Evolutionary conservation across 2,888 invertebrate genomes (phyloP).

Genomic region (Hypomecis punctinalis): DNA sequence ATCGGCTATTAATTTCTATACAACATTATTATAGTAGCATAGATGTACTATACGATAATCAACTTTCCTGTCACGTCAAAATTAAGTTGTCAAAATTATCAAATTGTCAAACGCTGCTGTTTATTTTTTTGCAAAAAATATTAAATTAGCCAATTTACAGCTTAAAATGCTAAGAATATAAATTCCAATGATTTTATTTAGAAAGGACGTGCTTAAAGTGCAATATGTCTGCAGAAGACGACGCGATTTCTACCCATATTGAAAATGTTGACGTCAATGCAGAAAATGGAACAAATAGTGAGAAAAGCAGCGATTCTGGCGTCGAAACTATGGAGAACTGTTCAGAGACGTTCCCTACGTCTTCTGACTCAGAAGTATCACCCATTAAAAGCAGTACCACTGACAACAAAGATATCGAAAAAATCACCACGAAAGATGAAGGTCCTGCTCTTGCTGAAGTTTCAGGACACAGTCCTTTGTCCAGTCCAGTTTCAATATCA

Average conservation of each 20-base stretch:
- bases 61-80: neutral
- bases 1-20: too few relatives aligned
- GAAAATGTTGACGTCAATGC: slow-evolving; percentile 65
- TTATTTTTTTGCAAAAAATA: slow-evolving; percentile 62
- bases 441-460: slow-evolving; percentile 12
- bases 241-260: slow-evolving; percentile 57
- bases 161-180: slow-evolving; percentile 42
- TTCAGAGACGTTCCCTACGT: slow-evolving; percentile 50
- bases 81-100: neutral
- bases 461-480: slow-evolving; percentile 44
- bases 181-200: slow-evolving; percentile 47
- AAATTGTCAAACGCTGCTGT: slow-evolving; percentile 5
- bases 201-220: slow-evolving; percentile 44
- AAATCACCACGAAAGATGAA: slow-evolving; percentile 8
- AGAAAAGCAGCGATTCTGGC: slow-evolving; percentile 65
- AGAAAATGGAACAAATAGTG: slow-evolving; percentile 59
- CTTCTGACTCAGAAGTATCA: slow-evolving; percentile 56
- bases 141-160: slow-evolving; percentile 57
- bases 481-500: slow-evolving; percentile 51
- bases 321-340: slow-evolving; percentile 57
- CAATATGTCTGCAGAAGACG: slow-evolving; percentile 64
- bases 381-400: slow-evolving; percentile 49
- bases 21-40: too few relatives aligned
- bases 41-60: too few relatives aligned
- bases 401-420: slow-evolving; percentile 29